Evolutionary conservation across 2,113 vertebrate species (phyloP).

Genomic region (Aldabrachelys gigantea): DNA sequence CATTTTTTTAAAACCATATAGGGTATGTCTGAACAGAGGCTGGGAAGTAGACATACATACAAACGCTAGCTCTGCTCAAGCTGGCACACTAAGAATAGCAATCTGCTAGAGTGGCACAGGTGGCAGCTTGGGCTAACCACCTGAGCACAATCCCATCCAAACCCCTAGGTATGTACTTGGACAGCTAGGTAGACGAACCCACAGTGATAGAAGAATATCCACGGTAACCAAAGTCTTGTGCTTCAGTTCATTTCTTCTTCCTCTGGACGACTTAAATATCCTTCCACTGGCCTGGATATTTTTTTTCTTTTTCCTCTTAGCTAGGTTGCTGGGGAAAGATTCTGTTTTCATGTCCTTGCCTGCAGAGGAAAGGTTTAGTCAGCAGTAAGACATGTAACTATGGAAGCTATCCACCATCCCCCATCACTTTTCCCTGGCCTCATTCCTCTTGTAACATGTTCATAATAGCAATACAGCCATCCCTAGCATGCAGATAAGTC

Average conservation of each 20-base stretch:
- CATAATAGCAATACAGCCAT: background rate
- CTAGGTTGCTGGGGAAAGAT: rapidly evolving
- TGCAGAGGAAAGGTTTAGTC: background rate
- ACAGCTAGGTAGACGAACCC: background rate
- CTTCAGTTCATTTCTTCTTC: constrained; percentile 22
- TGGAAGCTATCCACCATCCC: rapidly evolving
- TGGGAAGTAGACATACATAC: background rate
- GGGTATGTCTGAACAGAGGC: background rate
- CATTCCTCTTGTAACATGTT: rapidly evolving
- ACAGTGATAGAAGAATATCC: background rate
- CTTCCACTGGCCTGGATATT: background rate
- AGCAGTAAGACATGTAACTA: background rate
- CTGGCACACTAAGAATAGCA: background rate
- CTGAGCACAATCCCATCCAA: background rate
- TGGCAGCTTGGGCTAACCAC: background rate
- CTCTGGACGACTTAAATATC: background rate
- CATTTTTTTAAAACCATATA: background rate
- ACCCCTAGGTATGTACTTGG: background rate
- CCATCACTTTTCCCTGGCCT: background rate
- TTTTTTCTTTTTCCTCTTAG: background rate
- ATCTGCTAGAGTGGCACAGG: background rate
- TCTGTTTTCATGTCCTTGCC: background rate
- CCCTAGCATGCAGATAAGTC: background rate
- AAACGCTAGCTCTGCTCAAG: background rate
- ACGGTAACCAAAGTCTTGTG: background rate